These are phyloP conservation scores for Noctilio leporinus DNA, from an alignment of 2,113 vertebrate genomes.

Conservation along the genomic window DNA sequence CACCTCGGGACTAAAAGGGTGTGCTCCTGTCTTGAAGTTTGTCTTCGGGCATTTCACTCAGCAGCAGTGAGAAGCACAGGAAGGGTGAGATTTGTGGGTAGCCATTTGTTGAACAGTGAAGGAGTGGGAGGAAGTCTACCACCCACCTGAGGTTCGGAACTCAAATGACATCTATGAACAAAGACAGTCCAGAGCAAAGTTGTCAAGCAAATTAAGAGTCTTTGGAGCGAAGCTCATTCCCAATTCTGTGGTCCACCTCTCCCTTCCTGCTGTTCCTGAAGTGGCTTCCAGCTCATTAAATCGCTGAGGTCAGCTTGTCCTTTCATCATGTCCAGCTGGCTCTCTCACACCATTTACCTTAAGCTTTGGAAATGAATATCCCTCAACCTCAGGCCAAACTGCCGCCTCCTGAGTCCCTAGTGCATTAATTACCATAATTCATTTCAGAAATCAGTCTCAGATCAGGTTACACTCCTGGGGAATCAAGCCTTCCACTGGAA, in stretches of 20 bases:
- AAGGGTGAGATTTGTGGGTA: not conserved
- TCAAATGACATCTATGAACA: not conserved
- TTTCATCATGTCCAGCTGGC: not conserved
- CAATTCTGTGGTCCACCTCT: not conserved
- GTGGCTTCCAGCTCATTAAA: not conserved
- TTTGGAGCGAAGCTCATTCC: not conserved
- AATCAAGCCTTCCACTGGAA: not conserved
- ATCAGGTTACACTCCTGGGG: not conserved
- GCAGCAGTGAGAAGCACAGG: not conserved
- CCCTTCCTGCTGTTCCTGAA: not conserved
- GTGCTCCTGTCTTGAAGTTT: not conserved
- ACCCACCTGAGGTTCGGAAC: not conserved
- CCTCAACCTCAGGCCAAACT: not conserved
- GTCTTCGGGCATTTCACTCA: not conserved
- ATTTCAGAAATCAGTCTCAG: not conserved
- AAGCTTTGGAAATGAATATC: not conserved
- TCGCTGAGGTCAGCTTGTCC: not conserved
- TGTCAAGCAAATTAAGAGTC: not conserved
- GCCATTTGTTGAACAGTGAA: not conserved
- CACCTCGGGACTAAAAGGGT: not conserved
- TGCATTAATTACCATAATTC: not conserved
- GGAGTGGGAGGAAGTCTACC: not conserved
- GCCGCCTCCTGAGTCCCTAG: not conserved
- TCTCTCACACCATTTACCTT: not conserved
- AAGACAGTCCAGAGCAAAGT: not conserved